phyloP scores from a whole-genome alignment of 2,113 vertebrate species.

The Sapajus apella region DNA sequence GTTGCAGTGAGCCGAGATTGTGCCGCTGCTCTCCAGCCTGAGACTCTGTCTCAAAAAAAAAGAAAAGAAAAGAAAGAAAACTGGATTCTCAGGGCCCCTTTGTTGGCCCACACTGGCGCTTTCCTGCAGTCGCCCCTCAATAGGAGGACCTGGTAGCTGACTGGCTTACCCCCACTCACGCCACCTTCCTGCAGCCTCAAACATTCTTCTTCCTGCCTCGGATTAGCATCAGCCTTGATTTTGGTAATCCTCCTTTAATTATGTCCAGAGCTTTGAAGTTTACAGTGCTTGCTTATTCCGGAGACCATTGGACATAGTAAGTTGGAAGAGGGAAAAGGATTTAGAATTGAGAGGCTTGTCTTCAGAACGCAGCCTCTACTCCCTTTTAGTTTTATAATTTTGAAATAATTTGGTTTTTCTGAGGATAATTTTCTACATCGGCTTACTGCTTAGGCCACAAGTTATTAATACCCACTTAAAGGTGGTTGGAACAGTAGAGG shows the following conservation, averaged over 20 bases:
- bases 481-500: background rate
- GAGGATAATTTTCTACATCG: background rate
- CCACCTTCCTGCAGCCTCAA: background rate
- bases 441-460: background rate
- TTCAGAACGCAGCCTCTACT: background rate
- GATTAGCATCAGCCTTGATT: background rate
- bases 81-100: background rate
- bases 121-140: background rate
- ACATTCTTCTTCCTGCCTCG: background rate
- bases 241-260: background rate
- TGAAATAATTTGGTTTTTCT: background rate
- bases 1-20: too few species aligned
- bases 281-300: background rate
- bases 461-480: background rate
- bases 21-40: too few species aligned
- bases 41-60: too few species aligned
- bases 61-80: background rate
- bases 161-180: accelerated
- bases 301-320: background rate
- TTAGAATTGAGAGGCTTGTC: background rate
- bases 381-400: background rate
- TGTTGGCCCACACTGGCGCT: background rate
- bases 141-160: background rate
- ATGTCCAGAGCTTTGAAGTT: background rate
- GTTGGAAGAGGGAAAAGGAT: background rate